phyloP scores from a whole-genome alignment of 2,888 invertebrate species.

The Zootermopsis nevadensis region DNA sequence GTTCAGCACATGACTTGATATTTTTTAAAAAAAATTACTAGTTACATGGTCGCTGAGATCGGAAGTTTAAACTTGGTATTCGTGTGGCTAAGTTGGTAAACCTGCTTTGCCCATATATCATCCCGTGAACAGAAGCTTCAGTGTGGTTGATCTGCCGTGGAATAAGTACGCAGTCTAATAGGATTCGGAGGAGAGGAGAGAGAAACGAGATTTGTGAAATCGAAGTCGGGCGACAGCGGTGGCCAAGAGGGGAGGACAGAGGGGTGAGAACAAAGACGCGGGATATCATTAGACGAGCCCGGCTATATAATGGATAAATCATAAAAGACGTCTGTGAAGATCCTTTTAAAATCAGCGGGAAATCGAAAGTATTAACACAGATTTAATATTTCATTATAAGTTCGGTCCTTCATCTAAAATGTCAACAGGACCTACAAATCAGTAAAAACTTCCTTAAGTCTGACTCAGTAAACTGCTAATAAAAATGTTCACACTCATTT shows the following conservation, averaged over 20 bases:
- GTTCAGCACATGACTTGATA: too few species aligned
- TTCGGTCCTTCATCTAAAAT: too few species aligned
- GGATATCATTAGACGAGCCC: too few species aligned
- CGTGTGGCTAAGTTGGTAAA: background rate
- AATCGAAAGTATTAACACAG: background rate
- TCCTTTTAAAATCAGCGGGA: background rate
- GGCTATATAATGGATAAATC: background rate
- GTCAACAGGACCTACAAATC: too few species aligned
- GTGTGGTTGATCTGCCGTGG: constrained; percentile 27
- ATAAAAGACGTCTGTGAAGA: background rate
- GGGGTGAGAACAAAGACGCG: background rate
- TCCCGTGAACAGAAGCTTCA: background rate
- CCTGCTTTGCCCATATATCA: background rate
- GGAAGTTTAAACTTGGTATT: too few species aligned
- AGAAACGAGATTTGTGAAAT: background rate
- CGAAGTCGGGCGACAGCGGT: background rate
- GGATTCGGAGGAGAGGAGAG: constrained; percentile 10
- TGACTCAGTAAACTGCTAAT: too few species aligned
- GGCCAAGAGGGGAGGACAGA: background rate
- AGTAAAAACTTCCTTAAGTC: too few species aligned
- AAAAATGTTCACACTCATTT: too few species aligned
- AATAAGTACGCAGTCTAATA: constrained; percentile 22
- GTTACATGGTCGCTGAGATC: too few species aligned
- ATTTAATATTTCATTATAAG: too few species aligned
- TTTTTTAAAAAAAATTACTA: too few species aligned